Evolutionary conservation across 1,140 invertebrate genomes (phyloP).

Genomic region (Zaprionus kolodkinae): DNA sequence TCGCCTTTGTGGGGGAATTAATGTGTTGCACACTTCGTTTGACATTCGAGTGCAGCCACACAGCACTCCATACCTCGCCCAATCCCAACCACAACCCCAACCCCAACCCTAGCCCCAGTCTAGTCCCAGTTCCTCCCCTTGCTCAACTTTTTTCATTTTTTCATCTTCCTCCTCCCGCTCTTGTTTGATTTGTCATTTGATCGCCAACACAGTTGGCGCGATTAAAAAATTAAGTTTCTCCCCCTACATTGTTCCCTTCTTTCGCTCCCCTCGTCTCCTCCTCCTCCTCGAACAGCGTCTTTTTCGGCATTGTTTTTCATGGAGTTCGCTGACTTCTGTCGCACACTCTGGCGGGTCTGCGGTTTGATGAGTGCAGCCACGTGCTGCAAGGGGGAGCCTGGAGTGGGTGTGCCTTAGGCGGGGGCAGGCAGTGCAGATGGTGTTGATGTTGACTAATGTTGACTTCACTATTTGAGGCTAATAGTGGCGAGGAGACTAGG

Average conservation of each 20-base stretch:
- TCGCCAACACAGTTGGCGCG: conserved; percentile 72
- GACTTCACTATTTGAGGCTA: not conserved
- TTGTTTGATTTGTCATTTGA: conserved; percentile 81
- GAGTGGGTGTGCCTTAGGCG: not conserved
- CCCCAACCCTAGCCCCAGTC: conserved; percentile 6
- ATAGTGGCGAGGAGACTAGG: not conserved
- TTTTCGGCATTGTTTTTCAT: conserved; percentile 41
- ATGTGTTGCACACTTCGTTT: conserved; percentile 80
- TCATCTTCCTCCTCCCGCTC: not conserved
- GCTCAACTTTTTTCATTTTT: conserved; percentile 49
- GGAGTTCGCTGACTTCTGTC: conserved; percentile 58
- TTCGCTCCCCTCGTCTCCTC: not conserved
- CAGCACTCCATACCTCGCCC: conserved; percentile 1
- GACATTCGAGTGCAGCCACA: conserved; percentile 62
- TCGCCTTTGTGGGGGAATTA: conserved; percentile 57
- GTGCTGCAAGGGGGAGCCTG: conserved; percentile 25
- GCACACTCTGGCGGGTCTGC: not conserved
- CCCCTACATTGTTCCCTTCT: conserved; percentile 1
- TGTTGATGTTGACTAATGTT: conserved; percentile 47
- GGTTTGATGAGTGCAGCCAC: conserved; percentile 53
- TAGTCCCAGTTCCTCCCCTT: conserved; percentile 38
- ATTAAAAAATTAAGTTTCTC: conserved; percentile 70
- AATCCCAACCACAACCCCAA: conserved; percentile 27
- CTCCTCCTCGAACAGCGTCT: not conserved
- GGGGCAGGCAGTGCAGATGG: not conserved